These are phyloP conservation scores for Phalangium opilio DNA, from an alignment of 2,888 invertebrate species.

Conservation along the genomic window DNA sequence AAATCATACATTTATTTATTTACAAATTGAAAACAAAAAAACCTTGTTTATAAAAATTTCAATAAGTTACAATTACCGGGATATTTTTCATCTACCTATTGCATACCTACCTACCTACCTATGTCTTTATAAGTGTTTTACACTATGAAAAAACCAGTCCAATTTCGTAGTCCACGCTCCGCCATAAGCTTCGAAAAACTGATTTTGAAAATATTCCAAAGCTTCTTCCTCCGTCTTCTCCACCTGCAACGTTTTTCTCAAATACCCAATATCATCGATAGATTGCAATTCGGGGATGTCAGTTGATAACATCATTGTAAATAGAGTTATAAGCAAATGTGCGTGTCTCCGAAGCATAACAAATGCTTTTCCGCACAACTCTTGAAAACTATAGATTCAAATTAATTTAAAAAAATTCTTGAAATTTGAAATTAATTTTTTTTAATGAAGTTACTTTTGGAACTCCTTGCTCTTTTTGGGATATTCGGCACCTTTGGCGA, in stretches of 20 bases:
- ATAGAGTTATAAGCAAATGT: conserved; percentile 42
- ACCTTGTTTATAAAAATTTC: too few relatives aligned
- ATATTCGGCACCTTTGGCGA: conserved; percentile 39
- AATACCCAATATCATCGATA: conserved; percentile 40
- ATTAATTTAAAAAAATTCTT: too few relatives aligned
- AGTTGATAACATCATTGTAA: conserved; percentile 43
- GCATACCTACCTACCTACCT: too few relatives aligned
- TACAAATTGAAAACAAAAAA: too few relatives aligned
- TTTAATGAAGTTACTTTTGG: conserved; percentile 26
- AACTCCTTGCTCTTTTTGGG: conserved; percentile 38
- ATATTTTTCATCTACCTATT: too few relatives aligned
- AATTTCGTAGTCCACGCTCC: conserved; percentile 44
- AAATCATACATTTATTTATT: too few relatives aligned
- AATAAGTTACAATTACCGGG: too few relatives aligned
- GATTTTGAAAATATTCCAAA: conserved; percentile 37
- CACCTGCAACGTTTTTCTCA: conserved; percentile 39
- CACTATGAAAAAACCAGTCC: conserved; percentile 45
- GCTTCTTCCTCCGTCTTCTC: conserved; percentile 36
- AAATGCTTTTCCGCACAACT: conserved; percentile 41
- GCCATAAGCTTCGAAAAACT: conserved; percentile 41
- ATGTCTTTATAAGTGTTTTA: conserved; percentile 31
- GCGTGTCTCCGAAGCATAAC: conserved; percentile 38
- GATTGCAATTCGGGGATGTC: conserved; percentile 43
- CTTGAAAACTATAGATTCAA: conserved; percentile 38
- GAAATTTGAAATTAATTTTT: conserved; percentile 2